These are phyloP conservation scores for Calyptommatus sinebrachiatus DNA, from an alignment of 2,113 vertebrate genomes.

Conservation along the genomic window DNA sequence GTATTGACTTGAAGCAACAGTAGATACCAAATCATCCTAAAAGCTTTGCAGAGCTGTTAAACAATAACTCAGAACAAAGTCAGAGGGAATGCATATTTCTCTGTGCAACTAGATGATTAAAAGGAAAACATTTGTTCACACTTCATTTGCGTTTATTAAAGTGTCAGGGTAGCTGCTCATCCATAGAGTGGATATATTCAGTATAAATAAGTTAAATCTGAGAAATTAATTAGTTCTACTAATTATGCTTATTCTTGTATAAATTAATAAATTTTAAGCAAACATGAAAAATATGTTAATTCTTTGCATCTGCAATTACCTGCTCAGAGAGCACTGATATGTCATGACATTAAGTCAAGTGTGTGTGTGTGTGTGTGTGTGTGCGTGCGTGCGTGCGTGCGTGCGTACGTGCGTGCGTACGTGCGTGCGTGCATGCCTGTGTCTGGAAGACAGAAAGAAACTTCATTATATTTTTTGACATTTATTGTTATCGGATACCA, in stretches of 20 bases:
- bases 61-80: slow-evolving; percentile 37
- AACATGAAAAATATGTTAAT: slow-evolving; percentile 25
- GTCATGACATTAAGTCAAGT: slow-evolving; percentile 6
- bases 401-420: slow-evolving; percentile 1
- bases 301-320: slow-evolving; percentile 41
- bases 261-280: slow-evolving; percentile 49
- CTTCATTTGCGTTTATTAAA: slow-evolving; percentile 54
- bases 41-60: slow-evolving; percentile 35
- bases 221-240: slow-evolving; percentile 53
- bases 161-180: slow-evolving; percentile 26
- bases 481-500: background rate
- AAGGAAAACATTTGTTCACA: slow-evolving; percentile 60
- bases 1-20: slow-evolving; percentile 33
- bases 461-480: background rate
- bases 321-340: slow-evolving; percentile 35
- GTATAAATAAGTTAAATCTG: slow-evolving; percentile 49
- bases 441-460: slow-evolving; percentile 19
- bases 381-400: no score
- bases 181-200: slow-evolving; percentile 43
- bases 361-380: slow-evolving; percentile 18
- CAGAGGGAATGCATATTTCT: slow-evolving; percentile 45
- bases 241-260: slow-evolving; percentile 53
- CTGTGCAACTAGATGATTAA: slow-evolving; percentile 39
- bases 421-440: background rate
- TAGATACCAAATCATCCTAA: slow-evolving; percentile 41